Evolutionary conservation across 2,797 vertebrate genomes (phyloP).

Genomic region (Enteromius radiatus): DNA sequence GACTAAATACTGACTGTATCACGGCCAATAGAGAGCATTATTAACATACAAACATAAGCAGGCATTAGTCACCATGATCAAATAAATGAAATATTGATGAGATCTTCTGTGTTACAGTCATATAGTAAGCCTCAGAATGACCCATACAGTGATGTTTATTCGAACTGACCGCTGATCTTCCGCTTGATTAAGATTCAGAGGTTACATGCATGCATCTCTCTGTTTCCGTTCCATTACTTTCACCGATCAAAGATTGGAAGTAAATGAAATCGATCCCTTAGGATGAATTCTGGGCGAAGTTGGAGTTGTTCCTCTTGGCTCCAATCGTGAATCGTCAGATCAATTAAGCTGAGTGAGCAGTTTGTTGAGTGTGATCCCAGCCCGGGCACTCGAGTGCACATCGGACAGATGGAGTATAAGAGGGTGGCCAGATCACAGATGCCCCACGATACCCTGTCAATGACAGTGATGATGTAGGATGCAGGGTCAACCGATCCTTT

Average conservation of each 20-base stretch:
- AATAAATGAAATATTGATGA: conserved; percentile 26
- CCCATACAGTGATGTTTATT: neutral
- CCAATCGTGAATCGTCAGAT: conserved; percentile 28
- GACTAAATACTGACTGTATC: too few species aligned
- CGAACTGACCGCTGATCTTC: conserved; percentile 17
- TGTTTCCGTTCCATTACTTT: conserved; percentile 22
- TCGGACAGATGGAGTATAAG: conserved; percentile 45
- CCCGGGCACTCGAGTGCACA: conserved; percentile 2
- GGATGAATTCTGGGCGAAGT: conserved; percentile 35
- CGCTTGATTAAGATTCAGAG: conserved; percentile 28
- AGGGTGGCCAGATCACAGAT: conserved; percentile 14
- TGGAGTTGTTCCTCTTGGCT: conserved; percentile 38
- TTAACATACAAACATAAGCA: conserved; percentile 20
- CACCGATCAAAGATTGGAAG: conserved; percentile 17
- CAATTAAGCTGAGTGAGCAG: conserved; percentile 51
- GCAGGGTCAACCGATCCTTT: neutral
- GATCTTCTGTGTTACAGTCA: neutral
- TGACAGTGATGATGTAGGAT: neutral
- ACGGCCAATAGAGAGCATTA: conserved; percentile 15
- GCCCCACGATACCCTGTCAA: neutral
- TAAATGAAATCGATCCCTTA: conserved; percentile 41
- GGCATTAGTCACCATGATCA: conserved; percentile 24
- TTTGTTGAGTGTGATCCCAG: conserved; percentile 22
- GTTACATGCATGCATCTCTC: neutral
- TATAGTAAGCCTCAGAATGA: neutral